Evolutionary conservation across 2,797 vertebrate species (phyloP), one percentile per base, ranked within the genome.

Genomic region (Thripadectes ignobilis): DNA sequence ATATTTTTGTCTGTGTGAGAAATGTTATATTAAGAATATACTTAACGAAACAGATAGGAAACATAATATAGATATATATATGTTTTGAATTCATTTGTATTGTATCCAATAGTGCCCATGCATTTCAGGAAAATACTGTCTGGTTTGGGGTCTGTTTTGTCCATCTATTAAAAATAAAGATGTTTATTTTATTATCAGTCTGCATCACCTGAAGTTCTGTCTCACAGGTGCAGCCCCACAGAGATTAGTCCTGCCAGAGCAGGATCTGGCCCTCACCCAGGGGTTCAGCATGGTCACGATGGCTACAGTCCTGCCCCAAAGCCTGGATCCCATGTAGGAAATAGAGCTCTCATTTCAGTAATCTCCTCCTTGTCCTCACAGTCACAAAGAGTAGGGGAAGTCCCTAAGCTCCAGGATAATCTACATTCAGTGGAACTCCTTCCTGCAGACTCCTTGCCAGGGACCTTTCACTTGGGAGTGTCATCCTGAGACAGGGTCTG

Each of bases 1-100:
- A 97, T 98, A 98, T 98, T 98, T 98, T 98, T 98, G 93, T 98
- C 96, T 97, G 94, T 97, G 96, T 96, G 81, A 97, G 77, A 97
- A 97, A 96, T 98, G 78, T 95, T 96, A 95, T 97, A 97, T 96
- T 95, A 96, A 94, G 93, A 92, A 68, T 97, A 96, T 95, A 94
- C 62, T 84, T 94, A 94, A 79, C 26, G 57, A 97, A 96, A 92
- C 95, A 98, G 95, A 97, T 98, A 98, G 96, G 95, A 98, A 98
- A 79, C 85, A 87, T 98, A 94, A 97, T 96, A 96, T 97, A 95
- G 66, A 97, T 45, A 45, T 95, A 95, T 98, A 96, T 98, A 96
- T 92, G 91, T 98, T 97, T 98, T 96, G 74, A 97, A 83, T 96
- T 94, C 96, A 93, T 97, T 97, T 91, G 65, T 97, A 96, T 95